A percentile compares a stretch with the other conserved stretches of the same genome.
Evolutionary conservation across 92 coral and sea anemone genomes (phyloP).

Genomic region (Nematostella vectensis): DNA sequence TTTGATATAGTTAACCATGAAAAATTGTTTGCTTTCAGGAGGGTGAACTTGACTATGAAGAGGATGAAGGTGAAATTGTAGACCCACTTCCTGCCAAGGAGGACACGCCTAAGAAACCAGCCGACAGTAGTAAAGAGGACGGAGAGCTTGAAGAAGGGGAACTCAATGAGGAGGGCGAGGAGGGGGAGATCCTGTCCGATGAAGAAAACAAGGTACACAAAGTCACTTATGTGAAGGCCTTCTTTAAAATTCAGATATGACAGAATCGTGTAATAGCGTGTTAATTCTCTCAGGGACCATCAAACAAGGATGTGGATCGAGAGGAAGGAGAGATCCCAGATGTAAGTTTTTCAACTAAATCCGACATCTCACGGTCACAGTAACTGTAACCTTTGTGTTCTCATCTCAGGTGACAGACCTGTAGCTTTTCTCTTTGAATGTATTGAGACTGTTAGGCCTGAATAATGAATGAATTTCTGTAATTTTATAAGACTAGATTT

Average conservation of each 20-base stretch:
- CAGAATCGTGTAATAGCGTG: too few species aligned
- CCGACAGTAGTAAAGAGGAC: conserved; percentile 24
- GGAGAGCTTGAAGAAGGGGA: conserved; percentile 66
- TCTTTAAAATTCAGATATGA: too few species aligned
- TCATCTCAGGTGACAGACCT: too few species aligned
- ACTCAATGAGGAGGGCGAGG: conserved; percentile 77
- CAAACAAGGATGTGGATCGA: conserved; percentile 36
- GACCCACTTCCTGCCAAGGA: conserved; percentile 42
- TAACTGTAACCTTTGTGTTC: too few species aligned
- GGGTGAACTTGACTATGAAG: conserved; percentile 80
- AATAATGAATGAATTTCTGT: too few species aligned
- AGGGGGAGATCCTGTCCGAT: conserved; percentile 81
- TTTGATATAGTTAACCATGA: too few species aligned
- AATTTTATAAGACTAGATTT: too few species aligned
- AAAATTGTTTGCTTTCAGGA: conserved; percentile 22
- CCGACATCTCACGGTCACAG: too few species aligned
- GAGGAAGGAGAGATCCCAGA: conserved; percentile 77
- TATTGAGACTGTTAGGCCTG: too few species aligned
- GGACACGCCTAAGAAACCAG: conserved; percentile 20
- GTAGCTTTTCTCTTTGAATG: too few species aligned
- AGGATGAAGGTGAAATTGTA: conserved; percentile 69
- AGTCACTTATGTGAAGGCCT: too few species aligned
- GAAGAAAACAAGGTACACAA: conserved; percentile 31
- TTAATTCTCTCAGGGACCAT: too few species aligned
- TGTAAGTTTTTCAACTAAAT: conserved; percentile 4